Evolutionary conservation across 2,113 vertebrate species (phyloP).

Genomic region (Dicerorhinus sumatrensis): DNA sequence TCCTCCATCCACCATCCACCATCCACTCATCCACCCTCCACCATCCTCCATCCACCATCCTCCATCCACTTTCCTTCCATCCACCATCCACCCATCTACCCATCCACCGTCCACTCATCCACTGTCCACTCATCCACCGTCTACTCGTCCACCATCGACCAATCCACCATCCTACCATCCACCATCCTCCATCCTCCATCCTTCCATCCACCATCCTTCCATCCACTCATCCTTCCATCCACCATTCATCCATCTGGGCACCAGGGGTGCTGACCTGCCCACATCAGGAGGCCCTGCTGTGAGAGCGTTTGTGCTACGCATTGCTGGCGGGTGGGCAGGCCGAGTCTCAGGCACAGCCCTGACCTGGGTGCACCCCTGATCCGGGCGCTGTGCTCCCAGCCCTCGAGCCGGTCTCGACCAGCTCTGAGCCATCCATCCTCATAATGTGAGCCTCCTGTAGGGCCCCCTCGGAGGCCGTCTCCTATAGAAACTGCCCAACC

Average conservation of each 20-base stretch:
- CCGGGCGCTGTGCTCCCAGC: fast-evolving
- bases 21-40: too few species aligned
- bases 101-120: too few species aligned
- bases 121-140: fast-evolving
- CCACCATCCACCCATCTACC: too few species aligned
- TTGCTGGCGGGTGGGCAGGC: fast-evolving
- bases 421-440: not conserved
- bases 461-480: fast-evolving
- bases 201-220: fast-evolving
- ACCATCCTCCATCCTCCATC: too few species aligned
- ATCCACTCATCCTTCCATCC: too few species aligned
- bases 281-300: fast-evolving
- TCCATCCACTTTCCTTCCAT: fast-evolving
- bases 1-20: too few species aligned
- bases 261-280: not conserved
- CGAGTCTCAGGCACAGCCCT: fast-evolving
- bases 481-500: fast-evolving
- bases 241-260: not conserved
- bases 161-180: too few species aligned
- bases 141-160: too few species aligned
- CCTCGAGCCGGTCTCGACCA: fast-evolving
- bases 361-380: fast-evolving
- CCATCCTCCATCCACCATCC: too few species aligned
- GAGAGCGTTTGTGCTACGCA: fast-evolving
- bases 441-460: fast-evolving